Base-by-base conservation (phyloP, 2,113 vertebrate genomes). In the Gnathochromis pfefferi region DNA sequence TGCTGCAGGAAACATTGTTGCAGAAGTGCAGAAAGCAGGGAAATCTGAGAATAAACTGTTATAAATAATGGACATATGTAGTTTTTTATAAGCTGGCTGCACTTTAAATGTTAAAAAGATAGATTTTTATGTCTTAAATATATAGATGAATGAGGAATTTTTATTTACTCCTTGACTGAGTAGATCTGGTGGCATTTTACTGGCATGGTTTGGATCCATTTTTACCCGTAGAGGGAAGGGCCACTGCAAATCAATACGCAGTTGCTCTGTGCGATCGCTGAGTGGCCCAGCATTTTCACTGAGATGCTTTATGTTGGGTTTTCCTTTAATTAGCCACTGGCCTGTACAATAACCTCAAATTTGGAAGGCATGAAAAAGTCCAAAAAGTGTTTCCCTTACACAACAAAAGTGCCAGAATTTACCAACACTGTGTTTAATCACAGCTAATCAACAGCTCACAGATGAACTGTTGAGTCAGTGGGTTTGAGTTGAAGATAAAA, bases 401-500 rank as follows among this genome's bases (percentile, higher is more conserved):
- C 40, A 65, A 21, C 42, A 49, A 47, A 53, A 53, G 11, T 55
- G 49, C n/a, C 49, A 53, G 10, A 33, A n/a, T n/a, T 12, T 78
- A 31, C 26, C 26, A 78, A 78, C 16, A 33, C 16, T 51, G 33
- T 51, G 31, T 87, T 83, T 40, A 78, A 51, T 73, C 47, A 19
- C 53, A 42, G 58, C 80, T 63, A 65, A 73, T 87, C 73, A 80
- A 70, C 70, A 78, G 58, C 82, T 86, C 45, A 75, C 28, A 47
- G 38, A 87, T 26, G 47, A 81, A 58, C 45, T 60, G 49, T 79
- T 87, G 9, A 81, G 70, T 85, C 87, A 84, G 58, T 65, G 89
- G 65, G 60, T 85, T 89, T 85, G 75, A 85, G 42, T n/a, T 88
- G 65, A 92, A 91, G 58, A 80, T 73, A 55, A 86, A 88, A 88